A percentile compares a stretch with the other conserved stretches of the same genome.
These are phyloP conservation scores for Rhabdophis nuchalis DNA, from an alignment of 2,797 vertebrate genomes.

Conservation along the genomic window DNA sequence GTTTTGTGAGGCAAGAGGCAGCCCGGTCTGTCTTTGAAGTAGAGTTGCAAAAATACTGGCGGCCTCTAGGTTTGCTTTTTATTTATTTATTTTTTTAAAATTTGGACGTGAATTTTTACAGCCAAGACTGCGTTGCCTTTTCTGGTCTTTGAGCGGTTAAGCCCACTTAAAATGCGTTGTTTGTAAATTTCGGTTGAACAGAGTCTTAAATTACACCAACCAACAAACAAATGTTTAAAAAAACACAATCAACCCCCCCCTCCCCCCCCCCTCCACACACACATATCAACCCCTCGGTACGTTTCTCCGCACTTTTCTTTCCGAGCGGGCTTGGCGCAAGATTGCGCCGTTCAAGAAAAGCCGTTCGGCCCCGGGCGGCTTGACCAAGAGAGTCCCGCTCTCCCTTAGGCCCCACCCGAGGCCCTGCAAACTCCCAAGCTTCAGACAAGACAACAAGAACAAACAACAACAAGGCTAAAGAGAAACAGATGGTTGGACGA, in stretches of 20 bases:
- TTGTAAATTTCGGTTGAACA: background rate
- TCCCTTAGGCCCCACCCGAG: background rate
- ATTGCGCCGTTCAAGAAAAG: background rate
- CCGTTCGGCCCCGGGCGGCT: background rate
- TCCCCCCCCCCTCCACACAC: background rate
- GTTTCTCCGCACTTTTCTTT: background rate
- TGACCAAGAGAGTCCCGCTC: background rate
- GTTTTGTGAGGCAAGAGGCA: background rate
- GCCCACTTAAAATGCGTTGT: background rate
- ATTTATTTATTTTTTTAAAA: background rate
- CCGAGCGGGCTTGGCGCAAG: background rate
- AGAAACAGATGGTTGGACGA: slow-evolving; percentile 64
- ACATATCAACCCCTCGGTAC: background rate
- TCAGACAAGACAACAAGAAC: slow-evolving; percentile 61
- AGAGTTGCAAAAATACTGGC: background rate
- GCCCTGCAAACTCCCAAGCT: background rate
- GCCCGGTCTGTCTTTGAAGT: background rate
- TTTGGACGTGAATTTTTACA: background rate
- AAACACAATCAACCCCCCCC: too few relatives aligned
- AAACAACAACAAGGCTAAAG: slow-evolving; percentile 52
- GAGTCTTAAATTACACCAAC: too few relatives aligned
- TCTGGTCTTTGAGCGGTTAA: background rate
- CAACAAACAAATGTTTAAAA: background rate
- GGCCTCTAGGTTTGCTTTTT: background rate
- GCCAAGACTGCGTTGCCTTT: background rate